These are phyloP conservation scores for Australoheros facetus DNA, from an alignment of 2,797 vertebrate genomes.

Conservation along the genomic window DNA sequence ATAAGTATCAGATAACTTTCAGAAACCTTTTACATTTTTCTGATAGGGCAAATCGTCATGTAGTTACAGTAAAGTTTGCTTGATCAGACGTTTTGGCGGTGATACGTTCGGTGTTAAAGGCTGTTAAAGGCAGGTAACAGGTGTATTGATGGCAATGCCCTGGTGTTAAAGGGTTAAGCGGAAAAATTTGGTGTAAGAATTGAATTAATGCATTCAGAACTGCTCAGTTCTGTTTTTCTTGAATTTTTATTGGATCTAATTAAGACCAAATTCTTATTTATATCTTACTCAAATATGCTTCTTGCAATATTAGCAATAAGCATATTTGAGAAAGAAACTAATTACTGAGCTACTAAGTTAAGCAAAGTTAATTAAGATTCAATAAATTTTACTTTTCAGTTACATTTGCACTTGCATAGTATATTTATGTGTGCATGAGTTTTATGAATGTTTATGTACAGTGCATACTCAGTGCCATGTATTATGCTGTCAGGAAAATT, in stretches of 20 bases:
- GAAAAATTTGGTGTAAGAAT: neutral
- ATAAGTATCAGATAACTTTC: neutral
- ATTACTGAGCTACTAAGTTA: neutral
- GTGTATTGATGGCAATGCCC: too few species aligned
- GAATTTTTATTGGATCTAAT: neutral
- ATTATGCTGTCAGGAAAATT: slow-evolving; percentile 22
- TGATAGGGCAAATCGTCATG: too few species aligned
- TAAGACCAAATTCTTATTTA: neutral
- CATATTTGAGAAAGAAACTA: neutral
- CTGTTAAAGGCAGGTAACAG: too few species aligned
- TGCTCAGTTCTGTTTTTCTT: neutral
- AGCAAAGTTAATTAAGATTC: neutral
- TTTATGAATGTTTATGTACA: neutral
- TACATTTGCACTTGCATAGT: neutral
- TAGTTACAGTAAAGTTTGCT: too few species aligned
- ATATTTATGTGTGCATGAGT: neutral
- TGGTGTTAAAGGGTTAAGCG: neutral
- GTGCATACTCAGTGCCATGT: slow-evolving; percentile 1
- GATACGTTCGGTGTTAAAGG: too few species aligned
- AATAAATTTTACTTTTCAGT: neutral
- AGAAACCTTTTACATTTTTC: too few species aligned
- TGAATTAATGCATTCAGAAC: neutral
- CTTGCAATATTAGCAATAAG: neutral
- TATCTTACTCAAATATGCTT: neutral
- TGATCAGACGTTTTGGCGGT: too few species aligned